These are phyloP conservation scores for Psammodynastes pulverulentus DNA, from an alignment of 2,113 vertebrate genomes.

Conservation along the genomic window DNA sequence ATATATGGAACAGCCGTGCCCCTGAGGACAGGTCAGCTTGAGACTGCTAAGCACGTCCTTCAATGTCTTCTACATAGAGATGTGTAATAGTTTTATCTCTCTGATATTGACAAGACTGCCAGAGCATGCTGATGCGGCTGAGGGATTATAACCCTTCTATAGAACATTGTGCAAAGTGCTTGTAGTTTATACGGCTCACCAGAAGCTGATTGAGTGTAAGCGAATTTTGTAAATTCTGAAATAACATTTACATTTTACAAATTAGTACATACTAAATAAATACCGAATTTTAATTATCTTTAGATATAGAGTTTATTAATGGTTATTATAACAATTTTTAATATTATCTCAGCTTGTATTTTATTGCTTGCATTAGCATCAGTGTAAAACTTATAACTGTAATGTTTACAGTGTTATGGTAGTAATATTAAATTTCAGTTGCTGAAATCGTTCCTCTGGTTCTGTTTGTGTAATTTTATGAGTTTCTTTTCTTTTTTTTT, in stretches of 20 bases:
- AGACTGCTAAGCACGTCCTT: not conserved
- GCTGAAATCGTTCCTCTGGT: not conserved
- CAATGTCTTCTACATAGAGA: not conserved
- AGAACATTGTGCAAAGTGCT: not conserved
- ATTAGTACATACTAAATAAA: not conserved
- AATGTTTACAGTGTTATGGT: not conserved
- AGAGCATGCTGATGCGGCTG: not conserved
- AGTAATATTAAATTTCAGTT: not conserved
- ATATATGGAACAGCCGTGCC: not conserved
- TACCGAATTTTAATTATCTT: not conserved
- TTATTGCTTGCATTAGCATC: not conserved
- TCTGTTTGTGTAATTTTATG: not conserved
- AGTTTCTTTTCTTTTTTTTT: not conserved
- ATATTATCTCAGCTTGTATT: not conserved
- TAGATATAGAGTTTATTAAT: not conserved
- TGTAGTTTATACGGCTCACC: not conserved
- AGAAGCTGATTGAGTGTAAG: not conserved
- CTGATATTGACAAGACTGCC: not conserved
- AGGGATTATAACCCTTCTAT: not conserved
- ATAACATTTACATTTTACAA: not conserved
- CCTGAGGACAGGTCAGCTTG: not conserved
- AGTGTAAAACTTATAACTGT: not conserved
- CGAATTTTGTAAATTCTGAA: not conserved
- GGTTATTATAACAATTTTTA: not conserved
- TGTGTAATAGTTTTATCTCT: not conserved